These are phyloP conservation scores for Bubo scandiacus DNA, from an alignment of 2,113 vertebrate genomes.

Conservation along the genomic window DNA sequence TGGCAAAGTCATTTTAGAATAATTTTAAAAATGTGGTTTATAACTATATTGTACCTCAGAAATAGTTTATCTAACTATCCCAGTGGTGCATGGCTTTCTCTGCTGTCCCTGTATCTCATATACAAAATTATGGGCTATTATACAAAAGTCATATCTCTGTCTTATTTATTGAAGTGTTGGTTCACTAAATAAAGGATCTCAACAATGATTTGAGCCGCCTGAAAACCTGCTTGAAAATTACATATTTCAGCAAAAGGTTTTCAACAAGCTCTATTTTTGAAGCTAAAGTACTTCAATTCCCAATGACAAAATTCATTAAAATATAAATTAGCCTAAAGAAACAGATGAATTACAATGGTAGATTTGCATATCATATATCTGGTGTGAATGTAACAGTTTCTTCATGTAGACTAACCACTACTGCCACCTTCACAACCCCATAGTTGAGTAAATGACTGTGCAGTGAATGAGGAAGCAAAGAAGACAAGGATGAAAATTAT, in stretches of 20 bases:
- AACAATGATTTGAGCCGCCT: neutral
- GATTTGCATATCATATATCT: conserved; percentile 29
- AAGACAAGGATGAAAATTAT: conserved; percentile 7
- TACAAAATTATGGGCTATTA: conserved; percentile 3
- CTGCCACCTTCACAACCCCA: neutral
- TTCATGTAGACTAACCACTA: neutral
- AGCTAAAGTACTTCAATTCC: conserved; percentile 33
- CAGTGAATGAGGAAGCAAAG: neutral
- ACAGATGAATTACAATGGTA: conserved; percentile 26
- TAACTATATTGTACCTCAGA: neutral
- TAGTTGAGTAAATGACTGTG: neutral
- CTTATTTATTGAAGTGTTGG: conserved; percentile 16
- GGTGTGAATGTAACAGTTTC: neutral
- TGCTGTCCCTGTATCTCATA: neutral
- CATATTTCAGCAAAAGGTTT: conserved; percentile 23
- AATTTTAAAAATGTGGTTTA: neutral
- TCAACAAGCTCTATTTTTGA: conserved; percentile 41
- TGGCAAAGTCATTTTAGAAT: neutral
- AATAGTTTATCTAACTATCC: neutral
- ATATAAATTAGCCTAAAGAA: conserved; percentile 59
- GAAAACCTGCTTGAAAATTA: conserved; percentile 28
- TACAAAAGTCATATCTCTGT: conserved; percentile 10
- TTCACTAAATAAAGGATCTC: conserved; percentile 32
- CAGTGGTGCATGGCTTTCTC: neutral
- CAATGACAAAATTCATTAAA: conserved; percentile 51